phyloP scores from a whole-genome alignment of 23 tunicate species.

The Oikopleura dioica region DNA sequence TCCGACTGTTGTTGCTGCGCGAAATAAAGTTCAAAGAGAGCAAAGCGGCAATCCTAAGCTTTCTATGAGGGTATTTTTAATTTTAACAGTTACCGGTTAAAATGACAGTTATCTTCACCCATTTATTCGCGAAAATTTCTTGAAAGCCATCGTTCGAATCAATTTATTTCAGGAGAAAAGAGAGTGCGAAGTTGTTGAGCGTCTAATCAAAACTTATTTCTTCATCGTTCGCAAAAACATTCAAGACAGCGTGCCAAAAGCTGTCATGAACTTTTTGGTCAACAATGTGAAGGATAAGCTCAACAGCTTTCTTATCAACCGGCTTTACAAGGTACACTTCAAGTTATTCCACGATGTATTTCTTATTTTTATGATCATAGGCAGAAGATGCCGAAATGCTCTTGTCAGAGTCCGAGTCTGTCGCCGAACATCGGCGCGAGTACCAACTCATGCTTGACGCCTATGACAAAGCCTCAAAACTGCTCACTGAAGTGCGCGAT shows the following conservation, averaged over 20 bases:
- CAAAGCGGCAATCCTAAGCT: no score
- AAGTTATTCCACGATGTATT: no score
- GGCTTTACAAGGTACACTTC: constrained; percentile 56
- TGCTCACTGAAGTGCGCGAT: constrained; percentile 6
- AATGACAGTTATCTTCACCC: no score
- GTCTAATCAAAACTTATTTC: constrained; percentile 57
- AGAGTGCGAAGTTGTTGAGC: constrained; percentile 64
- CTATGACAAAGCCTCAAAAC: not conserved
- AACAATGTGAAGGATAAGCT: constrained; percentile 67
- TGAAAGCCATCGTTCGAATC: no score
- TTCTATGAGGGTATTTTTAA: no score
- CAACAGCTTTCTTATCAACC: constrained; percentile 47
- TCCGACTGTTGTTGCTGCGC: no score
- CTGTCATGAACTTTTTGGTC: constrained; percentile 79
- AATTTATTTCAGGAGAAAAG: constrained; percentile 54
- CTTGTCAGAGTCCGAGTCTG: constrained; percentile 46
- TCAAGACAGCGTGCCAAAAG: constrained; percentile 74
- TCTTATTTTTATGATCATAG: no score
- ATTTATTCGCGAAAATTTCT: no score
- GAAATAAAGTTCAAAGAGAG: no score
- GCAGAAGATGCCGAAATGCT: constrained; percentile 39
- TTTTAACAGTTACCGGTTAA: no score
- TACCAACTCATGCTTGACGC: constrained; percentile 36
- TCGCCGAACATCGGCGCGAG: constrained; percentile 39
- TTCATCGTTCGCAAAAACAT: constrained; percentile 63